Percentiles rank a stretch among this genome's conserved stretches.
Conservation (phyloP, 2,797 vertebrate species). For the Urocyon cinereoargenteus region DNA sequence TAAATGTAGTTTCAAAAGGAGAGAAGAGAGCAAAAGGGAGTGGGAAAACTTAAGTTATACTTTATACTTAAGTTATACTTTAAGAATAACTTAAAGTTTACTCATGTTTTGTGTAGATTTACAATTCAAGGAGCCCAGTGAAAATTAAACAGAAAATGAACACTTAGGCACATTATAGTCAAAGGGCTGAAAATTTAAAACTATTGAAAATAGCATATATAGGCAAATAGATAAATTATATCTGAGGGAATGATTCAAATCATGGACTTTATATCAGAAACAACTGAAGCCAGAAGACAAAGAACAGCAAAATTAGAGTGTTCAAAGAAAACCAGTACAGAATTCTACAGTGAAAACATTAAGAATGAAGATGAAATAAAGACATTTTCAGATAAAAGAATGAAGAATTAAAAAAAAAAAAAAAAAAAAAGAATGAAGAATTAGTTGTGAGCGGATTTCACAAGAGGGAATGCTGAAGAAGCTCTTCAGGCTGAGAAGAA, state of each 20-base stretch:
- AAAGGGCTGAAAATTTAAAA: neutral
- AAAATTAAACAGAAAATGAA: neutral
- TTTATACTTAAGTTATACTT: no score
- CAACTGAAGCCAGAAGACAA: neutral
- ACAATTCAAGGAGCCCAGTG: neutral
- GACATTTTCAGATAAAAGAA: neutral
- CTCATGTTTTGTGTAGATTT: neutral
- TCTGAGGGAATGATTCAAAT: neutral
- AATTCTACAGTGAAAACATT: neutral
- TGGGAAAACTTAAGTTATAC: neutral
- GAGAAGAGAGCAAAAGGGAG: neutral
- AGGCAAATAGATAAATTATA: neutral
- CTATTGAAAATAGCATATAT: neutral
- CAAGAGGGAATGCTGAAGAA: neutral
- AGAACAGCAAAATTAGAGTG: neutral
- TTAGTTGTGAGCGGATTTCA: neutral
- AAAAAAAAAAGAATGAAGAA: neutral
- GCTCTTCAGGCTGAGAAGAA: neutral
- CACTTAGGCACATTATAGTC: neutral
- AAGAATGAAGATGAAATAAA: neutral
- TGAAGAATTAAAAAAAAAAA: no score
- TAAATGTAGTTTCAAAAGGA: neutral
- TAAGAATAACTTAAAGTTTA: neutral
- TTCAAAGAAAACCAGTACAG: neutral
- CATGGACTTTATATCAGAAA: neutral